These are phyloP conservation scores for Pteropus rufus DNA, from an alignment of 2,797 vertebrate genomes.

Conservation along the genomic window DNA sequence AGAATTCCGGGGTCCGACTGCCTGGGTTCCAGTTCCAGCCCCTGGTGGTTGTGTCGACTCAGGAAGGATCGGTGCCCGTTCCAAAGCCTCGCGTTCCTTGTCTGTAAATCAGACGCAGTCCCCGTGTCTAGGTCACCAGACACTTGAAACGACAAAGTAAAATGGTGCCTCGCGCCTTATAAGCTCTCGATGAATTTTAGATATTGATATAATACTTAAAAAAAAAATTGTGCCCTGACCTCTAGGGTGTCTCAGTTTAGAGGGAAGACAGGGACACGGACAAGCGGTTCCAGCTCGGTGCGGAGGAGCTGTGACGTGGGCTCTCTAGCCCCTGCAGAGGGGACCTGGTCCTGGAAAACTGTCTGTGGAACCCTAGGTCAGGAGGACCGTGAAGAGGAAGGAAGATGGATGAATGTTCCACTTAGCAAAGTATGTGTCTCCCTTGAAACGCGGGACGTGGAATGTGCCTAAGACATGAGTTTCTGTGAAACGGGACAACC, in stretches of 20 bases:
- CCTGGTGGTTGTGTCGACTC: too few species aligned
- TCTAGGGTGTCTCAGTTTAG: background rate
- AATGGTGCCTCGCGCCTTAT: background rate
- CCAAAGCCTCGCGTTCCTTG: background rate
- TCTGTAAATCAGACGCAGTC: background rate
- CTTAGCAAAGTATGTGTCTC: background rate
- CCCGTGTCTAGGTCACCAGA: background rate
- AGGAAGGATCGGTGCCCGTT: background rate
- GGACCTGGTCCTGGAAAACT: background rate
- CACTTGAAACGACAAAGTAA: background rate
- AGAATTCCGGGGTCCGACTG: background rate
- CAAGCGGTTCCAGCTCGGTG: background rate
- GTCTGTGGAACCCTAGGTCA: rapidly evolving
- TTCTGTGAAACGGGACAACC: background rate
- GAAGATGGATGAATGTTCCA: background rate
- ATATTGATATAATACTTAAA: background rate
- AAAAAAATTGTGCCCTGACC: background rate
- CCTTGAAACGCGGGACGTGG: rapidly evolving
- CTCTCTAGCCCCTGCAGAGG: background rate
- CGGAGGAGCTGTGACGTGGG: background rate
- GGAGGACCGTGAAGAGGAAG: background rate
- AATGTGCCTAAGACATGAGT: background rate
- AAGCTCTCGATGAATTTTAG: background rate
- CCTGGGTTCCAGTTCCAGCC: background rate
- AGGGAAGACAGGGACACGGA: background rate